Percentiles rank a stretch among this genome's conserved stretches.
phyloP scores from a whole-genome alignment of 2,113 vertebrate species.

The Strix uralensis region DNA sequence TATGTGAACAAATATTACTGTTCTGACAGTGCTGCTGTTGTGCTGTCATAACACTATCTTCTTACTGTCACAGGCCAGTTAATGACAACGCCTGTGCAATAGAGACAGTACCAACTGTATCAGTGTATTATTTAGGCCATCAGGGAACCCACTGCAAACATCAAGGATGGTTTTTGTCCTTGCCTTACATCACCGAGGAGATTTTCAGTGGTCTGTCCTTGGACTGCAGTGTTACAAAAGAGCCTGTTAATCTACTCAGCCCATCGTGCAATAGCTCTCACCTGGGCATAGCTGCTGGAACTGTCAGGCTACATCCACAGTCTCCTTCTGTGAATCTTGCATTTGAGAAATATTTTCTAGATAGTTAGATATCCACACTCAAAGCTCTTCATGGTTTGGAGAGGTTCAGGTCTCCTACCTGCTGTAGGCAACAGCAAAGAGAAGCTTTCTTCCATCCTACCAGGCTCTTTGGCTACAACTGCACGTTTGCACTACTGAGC shows the following conservation, averaged over 20 bases:
- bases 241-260: not conserved
- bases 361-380: not conserved
- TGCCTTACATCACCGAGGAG: not conserved
- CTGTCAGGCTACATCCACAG: fast-evolving
- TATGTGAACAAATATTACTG: not conserved
- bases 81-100: not conserved
- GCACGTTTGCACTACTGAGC: not conserved
- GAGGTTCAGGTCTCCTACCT: not conserved
- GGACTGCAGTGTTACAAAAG: not conserved
- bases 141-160: not conserved
- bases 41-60: not conserved
- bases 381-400: not conserved
- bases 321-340: not conserved
- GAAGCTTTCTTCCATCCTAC: not conserved
- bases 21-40: not conserved
- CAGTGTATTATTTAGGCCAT: not conserved
- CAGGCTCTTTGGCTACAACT: not conserved
- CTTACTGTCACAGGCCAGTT: not conserved
- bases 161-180: not conserved
- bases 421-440: too few species aligned
- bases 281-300: not conserved
- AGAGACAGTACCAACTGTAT: not conserved
- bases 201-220: not conserved
- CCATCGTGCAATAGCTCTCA: not conserved
- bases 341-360: not conserved